Evolutionary conservation across 2,888 invertebrate species (phyloP).

Genomic region (Lithophane semibrunnea): DNA sequence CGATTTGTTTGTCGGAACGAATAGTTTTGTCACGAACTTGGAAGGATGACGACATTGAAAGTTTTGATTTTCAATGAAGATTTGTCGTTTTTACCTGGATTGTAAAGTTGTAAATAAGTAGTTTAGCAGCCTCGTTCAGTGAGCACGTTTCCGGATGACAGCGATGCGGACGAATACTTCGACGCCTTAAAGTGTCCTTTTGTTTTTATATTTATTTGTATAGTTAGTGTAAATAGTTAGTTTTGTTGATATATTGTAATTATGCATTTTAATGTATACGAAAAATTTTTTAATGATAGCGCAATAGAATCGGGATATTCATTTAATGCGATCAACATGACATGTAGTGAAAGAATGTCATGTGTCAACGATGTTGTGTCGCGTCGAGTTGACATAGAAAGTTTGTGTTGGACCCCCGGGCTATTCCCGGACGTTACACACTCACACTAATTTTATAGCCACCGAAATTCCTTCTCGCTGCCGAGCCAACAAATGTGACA

Average conservation of each 20-base stretch:
- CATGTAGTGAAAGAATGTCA: conserved; percentile 64
- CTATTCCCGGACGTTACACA: conserved; percentile 81
- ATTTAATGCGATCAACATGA: conserved; percentile 22
- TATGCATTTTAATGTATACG: too few species aligned
- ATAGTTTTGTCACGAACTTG: conserved; percentile 17
- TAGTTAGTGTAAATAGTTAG: too few species aligned
- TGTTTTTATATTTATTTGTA: too few species aligned
- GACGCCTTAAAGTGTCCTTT: too few species aligned
- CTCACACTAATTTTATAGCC: conserved; percentile 86
- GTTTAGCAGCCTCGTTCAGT: too few species aligned
- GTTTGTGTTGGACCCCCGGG: conserved; percentile 74
- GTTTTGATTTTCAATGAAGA: not conserved
- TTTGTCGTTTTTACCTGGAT: not conserved
- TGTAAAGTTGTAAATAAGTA: not conserved
- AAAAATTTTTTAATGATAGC: too few species aligned
- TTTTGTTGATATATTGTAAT: too few species aligned
- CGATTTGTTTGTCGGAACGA: conserved; percentile 20
- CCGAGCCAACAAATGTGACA: conserved; percentile 67
- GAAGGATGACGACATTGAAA: conserved; percentile 3
- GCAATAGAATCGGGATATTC: conserved; percentile 15
- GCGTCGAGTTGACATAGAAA: conserved; percentile 76
- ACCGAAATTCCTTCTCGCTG: conserved; percentile 77
- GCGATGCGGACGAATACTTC: too few species aligned
- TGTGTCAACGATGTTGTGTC: conserved; percentile 64
- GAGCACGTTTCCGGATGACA: too few species aligned